phyloP scores from a whole-genome alignment of 2,113 vertebrate genomes.

The Cyrtonyx montezumae region DNA sequence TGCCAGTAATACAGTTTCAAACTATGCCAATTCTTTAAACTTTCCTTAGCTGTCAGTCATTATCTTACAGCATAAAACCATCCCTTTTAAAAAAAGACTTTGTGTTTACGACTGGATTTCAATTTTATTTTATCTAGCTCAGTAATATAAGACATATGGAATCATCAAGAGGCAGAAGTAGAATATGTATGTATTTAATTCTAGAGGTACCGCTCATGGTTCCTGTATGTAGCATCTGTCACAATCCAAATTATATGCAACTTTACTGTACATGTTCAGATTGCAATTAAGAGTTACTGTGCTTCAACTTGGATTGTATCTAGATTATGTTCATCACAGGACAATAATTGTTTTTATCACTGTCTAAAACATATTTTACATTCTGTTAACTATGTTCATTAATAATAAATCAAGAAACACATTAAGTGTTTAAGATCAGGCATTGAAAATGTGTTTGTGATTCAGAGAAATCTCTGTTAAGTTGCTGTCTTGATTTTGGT shows the following conservation, averaged over 20 bases:
- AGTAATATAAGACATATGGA: conserved; percentile 11
- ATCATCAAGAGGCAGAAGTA: neutral
- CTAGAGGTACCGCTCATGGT: neutral
- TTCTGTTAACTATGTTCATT: neutral
- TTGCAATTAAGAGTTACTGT: neutral
- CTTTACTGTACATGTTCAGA: neutral
- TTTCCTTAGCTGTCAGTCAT: neutral
- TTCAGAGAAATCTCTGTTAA: neutral
- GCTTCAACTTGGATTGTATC: neutral
- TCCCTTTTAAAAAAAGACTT: neutral
- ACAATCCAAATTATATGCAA: neutral
- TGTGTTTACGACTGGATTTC: neutral
- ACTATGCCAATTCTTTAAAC: neutral
- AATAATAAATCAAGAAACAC: neutral
- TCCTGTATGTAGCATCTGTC: neutral
- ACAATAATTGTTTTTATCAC: neutral
- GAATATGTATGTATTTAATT: neutral
- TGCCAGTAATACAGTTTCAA: conserved; percentile 4
- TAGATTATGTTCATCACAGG: neutral
- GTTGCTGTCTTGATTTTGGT: neutral
- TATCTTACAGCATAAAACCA: neutral
- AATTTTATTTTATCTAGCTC: conserved; percentile 20
- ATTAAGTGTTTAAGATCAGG: neutral
- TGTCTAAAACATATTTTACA: neutral
- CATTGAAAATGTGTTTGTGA: neutral